Conservation (phyloP, 2,888 invertebrate species). For the Andrena camellia region DNA sequence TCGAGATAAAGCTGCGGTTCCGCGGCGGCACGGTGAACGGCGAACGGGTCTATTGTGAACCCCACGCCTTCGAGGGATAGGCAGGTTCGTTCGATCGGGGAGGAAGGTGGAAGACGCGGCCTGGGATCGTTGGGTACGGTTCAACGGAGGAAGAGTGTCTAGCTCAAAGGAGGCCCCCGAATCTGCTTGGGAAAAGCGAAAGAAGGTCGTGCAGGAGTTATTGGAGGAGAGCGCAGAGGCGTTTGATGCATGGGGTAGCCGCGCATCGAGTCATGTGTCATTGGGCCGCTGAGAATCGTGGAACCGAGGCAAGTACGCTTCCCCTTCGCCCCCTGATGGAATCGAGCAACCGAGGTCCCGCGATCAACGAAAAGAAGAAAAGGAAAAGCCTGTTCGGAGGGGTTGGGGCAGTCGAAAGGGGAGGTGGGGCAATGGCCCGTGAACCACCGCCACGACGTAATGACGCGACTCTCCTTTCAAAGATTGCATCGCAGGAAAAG, state of each 20-base stretch:
- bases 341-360: slow-evolving; percentile 56
- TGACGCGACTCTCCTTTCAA: slow-evolving; percentile 85
- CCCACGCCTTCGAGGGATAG: neutral
- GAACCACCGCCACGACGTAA: slow-evolving; percentile 84
- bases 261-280: slow-evolving; percentile 83
- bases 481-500: slow-evolving; percentile 85
- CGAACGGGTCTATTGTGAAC: slow-evolving; percentile 43
- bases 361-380: slow-evolving; percentile 73
- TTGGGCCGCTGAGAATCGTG: slow-evolving; percentile 81
- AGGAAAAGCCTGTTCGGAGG: slow-evolving; percentile 68
- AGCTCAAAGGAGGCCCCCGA: too few relatives aligned
- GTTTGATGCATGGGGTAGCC: slow-evolving; percentile 79
- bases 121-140: neutral
- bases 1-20: slow-evolving; percentile 71
- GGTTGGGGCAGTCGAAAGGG: slow-evolving; percentile 69
- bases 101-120: neutral
- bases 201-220: neutral
- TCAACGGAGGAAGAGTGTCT: too few relatives aligned
- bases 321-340: slow-evolving; percentile 52
- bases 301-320: slow-evolving; percentile 70
- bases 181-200: neutral
- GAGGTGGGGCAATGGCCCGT: slow-evolving; percentile 84
- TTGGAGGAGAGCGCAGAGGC: slow-evolving; percentile 11
- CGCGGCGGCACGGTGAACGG: neutral
- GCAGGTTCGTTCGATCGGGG: neutral